phyloP scores from a whole-genome alignment of 2,113 vertebrate genomes.

The Heterochromis multidens region DNA sequence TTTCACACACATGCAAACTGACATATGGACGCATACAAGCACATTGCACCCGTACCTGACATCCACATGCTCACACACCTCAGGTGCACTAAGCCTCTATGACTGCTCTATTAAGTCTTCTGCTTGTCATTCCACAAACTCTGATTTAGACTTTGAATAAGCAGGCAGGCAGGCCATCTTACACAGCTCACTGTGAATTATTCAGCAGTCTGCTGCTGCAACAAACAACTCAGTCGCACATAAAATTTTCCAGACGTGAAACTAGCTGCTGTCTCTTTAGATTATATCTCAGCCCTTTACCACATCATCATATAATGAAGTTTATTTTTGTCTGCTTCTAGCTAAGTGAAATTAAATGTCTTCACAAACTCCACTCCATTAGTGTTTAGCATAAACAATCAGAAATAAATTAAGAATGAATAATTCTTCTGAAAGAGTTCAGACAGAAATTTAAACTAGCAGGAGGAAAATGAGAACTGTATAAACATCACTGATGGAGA shows the following conservation, averaged over 20 bases:
- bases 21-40: background rate
- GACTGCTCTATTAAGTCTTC: slow-evolving; percentile 28
- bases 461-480: background rate
- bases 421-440: background rate
- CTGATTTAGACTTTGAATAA: slow-evolving; percentile 35
- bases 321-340: background rate
- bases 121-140: slow-evolving; percentile 27
- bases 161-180: slow-evolving; percentile 1
- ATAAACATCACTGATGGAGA: background rate
- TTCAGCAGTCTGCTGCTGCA: slow-evolving; percentile 29
- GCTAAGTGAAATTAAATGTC: background rate
- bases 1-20: background rate
- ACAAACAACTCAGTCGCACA: slow-evolving; percentile 18
- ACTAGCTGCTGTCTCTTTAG: background rate
- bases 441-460: background rate
- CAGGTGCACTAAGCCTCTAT: slow-evolving; percentile 11
- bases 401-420: background rate
- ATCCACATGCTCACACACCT: background rate
- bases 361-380: background rate
- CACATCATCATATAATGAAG: background rate
- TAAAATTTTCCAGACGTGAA: slow-evolving; percentile 3
- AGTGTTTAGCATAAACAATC: background rate
- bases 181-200: slow-evolving; percentile 31
- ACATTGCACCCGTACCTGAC: background rate
- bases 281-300: background rate